Conservation (phyloP, 2,888 invertebrate genomes). For the Lamellibrachia columna region DNA sequence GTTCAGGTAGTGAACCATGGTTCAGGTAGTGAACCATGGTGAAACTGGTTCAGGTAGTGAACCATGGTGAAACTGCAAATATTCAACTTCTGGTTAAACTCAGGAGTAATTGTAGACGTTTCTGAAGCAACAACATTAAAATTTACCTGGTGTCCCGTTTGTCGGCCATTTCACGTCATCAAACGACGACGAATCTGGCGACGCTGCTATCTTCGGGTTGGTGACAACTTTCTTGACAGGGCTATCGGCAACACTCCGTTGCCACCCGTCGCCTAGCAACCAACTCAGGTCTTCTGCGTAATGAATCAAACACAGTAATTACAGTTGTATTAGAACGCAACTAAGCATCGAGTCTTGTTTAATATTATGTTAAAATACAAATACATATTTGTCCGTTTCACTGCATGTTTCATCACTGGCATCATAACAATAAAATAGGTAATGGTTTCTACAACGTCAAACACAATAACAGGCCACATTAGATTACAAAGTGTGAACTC, state of each 20-base stretch:
- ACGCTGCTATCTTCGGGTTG: neutral
- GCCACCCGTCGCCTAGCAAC: constrained; percentile 7
- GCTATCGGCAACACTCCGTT: neutral
- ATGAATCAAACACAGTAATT: neutral
- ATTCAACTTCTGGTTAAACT: neutral
- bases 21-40: neutral
- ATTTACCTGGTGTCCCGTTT: neutral
- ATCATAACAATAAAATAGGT: too few relatives aligned
- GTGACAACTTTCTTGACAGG: neutral
- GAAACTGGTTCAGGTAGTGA: neutral
- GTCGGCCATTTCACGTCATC: neutral
- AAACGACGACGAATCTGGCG: neutral
- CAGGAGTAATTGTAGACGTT: neutral
- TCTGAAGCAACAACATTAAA: neutral
- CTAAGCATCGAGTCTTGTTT: too few relatives aligned
- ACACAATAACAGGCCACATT: too few relatives aligned
- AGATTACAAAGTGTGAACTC: too few relatives aligned
- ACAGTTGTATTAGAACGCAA: neutral
- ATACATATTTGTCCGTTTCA: too few relatives aligned
- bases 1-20: too few relatives aligned
- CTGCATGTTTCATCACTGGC: too few relatives aligned
- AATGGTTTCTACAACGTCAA: too few relatives aligned
- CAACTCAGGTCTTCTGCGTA: neutral
- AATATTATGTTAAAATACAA: neutral
- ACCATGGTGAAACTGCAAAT: neutral